Base-by-base conservation (phyloP, 2,797 vertebrate species). In the Anabacerthia variegaticeps region DNA sequence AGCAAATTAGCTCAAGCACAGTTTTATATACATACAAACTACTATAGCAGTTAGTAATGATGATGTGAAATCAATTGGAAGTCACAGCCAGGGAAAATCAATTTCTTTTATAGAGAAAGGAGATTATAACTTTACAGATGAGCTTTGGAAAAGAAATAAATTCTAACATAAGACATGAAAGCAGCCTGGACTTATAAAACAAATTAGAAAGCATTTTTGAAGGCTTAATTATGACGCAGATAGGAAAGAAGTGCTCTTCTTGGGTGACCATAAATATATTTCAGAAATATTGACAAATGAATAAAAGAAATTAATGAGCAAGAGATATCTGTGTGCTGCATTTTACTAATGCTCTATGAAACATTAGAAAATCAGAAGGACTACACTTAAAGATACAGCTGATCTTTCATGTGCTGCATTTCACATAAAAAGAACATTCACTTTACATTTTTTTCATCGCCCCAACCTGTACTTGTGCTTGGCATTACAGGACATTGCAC, bases 1-100 rank as follows among this genome's bases (percentile, higher is more conserved):
- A 94, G 67, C 12, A 90, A 44, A 20, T 85, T 68, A 69, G 17
- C 27, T 89, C 54, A 86, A 86, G 58, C 32, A 62, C 7, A 75
- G 51, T 65, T 74, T 96, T 90, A 92, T 52, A 71, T 54, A 67
- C 56, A 89, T 34, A 77, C 32, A 69, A 71, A 44, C 82, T 63
- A 92, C 96, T 69, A 78, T 20, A 84, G 41, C 58, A 88, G 46
- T 83, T 87, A 93, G 92, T 87, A 93, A 93, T 52, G 61, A 65
- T 85, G 80, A 78, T 74, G 28, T 51, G 66, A 95, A 93, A 75
- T 65, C 79, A 88, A 51, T 9, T 65, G n/a, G 46, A 90, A 94
- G 44, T 67, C 46, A 91, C 32, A 77, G 30, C 22, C 43, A 66
- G 28, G 61, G 72, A 79, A 87, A 95, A 86, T 43, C 3, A 59